These are phyloP conservation scores for Mastigias papua DNA, from an alignment of 30 jellyfish, hydroid and myxozoan genomes.

Conservation along the genomic window DNA sequence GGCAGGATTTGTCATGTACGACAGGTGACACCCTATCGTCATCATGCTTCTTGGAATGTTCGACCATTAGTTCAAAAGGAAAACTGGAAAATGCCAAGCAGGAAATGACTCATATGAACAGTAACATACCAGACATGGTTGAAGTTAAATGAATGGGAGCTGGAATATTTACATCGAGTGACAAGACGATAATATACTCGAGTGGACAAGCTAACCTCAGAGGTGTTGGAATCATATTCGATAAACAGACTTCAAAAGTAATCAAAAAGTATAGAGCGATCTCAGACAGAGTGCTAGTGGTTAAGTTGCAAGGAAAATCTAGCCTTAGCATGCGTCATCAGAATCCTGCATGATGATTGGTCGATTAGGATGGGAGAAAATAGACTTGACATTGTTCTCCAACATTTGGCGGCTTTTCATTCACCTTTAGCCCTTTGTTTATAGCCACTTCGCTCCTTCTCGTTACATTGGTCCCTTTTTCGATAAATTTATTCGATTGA, in stretches of 20 bases:
- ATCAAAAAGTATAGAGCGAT: not conserved
- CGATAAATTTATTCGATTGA: no score
- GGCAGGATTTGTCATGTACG: slow-evolving; percentile 1
- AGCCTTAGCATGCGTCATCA: no score
- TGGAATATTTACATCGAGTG: not conserved
- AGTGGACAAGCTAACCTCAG: no score
- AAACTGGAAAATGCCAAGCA: not conserved
- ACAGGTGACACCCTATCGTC: slow-evolving; percentile 24
- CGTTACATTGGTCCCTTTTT: no score
- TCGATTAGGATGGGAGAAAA: no score
- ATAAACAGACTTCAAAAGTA: not conserved
- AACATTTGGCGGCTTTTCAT: no score
- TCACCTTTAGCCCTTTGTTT: no score
- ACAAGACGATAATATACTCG: not conserved
- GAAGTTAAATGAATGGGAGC: not conserved
- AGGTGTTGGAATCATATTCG: slow-evolving; percentile 16
- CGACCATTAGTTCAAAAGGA: slow-evolving; percentile 3
- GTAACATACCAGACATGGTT: not conserved
- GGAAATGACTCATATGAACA: not conserved
- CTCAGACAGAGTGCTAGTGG: slow-evolving; percentile 16
- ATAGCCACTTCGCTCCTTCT: no score
- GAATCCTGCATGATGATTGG: no score
- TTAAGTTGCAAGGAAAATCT: slow-evolving; percentile 13
- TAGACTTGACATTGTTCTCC: no score
- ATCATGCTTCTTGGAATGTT: slow-evolving; percentile 29